phyloP scores from a whole-genome alignment of 2,888 invertebrate species.

The Phanerotoma sp. region DNA sequence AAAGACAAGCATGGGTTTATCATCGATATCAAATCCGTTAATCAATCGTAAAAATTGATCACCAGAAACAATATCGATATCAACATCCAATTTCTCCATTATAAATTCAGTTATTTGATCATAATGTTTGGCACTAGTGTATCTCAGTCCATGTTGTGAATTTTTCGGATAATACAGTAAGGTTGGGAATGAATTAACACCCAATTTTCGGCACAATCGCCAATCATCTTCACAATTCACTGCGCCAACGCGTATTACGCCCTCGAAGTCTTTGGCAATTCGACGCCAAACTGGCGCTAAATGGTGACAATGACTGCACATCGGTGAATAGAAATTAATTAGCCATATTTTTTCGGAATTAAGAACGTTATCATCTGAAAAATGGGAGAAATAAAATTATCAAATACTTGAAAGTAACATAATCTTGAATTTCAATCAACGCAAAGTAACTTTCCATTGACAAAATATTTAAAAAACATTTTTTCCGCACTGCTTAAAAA shows the following conservation, averaged over 20 bases:
- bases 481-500: too few relatives aligned
- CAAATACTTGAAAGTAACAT: constrained; percentile 1
- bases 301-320: constrained; percentile 82
- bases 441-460: neutral
- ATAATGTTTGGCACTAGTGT: constrained; percentile 38
- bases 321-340: constrained; percentile 85
- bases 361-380: constrained; percentile 57
- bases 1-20: constrained; percentile 43
- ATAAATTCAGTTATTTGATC: constrained; percentile 41
- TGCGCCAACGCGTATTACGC: constrained; percentile 75
- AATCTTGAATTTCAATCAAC: constrained; percentile 7
- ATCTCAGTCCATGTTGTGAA: constrained; percentile 40
- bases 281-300: constrained; percentile 82
- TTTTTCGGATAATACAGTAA: constrained; percentile 67
- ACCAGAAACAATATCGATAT: constrained; percentile 42
- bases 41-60: too few relatives aligned
- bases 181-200: constrained; percentile 75
- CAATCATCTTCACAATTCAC: constrained; percentile 88
- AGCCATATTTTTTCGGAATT: constrained; percentile 74
- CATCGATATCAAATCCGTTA: constrained; percentile 30
- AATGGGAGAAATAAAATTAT: constrained; percentile 19
- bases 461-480: too few relatives aligned
- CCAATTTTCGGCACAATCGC: constrained; percentile 73
- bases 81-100: constrained; percentile 41
- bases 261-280: constrained; percentile 74